Percentiles rank a stretch among this genome's conserved stretches.
Evolutionary conservation across 2,113 vertebrate genomes (phyloP).

Genomic region (Calidris pugnax): DNA sequence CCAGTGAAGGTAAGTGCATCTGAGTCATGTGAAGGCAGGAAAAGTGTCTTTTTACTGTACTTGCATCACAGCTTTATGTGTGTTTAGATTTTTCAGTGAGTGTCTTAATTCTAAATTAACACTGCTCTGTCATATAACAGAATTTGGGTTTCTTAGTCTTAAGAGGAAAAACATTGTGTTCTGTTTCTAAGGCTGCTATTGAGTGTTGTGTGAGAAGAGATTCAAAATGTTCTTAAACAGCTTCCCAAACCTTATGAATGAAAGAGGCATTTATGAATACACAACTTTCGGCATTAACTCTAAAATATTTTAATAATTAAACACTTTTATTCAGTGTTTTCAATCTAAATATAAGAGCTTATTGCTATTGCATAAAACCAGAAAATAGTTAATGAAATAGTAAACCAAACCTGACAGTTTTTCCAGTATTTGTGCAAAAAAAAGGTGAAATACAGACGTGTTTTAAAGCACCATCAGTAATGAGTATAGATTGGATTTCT

Average conservation of each 20-base stretch:
- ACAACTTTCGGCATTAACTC: neutral
- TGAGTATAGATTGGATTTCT: neutral
- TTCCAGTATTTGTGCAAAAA: neutral
- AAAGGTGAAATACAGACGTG: neutral
- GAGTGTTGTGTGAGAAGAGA: neutral
- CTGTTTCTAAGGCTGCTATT: neutral
- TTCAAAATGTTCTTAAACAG: neutral
- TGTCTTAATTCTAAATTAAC: neutral
- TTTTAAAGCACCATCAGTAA: neutral
- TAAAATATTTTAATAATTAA: neutral
- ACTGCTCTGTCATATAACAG: neutral
- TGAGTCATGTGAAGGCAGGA: neutral
- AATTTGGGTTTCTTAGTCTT: neutral
- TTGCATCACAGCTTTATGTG: neutral
- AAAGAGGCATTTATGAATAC: neutral
- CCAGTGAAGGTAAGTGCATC: slow-evolving; percentile 84
- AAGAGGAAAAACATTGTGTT: neutral
- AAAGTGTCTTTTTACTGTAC: neutral
- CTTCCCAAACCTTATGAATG: neutral
- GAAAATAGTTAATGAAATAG: neutral
- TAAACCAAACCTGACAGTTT: neutral
- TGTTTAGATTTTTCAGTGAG: neutral
- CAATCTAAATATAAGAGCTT: neutral
- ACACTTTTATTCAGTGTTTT: neutral
- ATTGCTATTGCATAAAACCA: neutral